Conservation (phyloP, 2,113 vertebrate genomes). For the Nycticorax nycticorax region DNA sequence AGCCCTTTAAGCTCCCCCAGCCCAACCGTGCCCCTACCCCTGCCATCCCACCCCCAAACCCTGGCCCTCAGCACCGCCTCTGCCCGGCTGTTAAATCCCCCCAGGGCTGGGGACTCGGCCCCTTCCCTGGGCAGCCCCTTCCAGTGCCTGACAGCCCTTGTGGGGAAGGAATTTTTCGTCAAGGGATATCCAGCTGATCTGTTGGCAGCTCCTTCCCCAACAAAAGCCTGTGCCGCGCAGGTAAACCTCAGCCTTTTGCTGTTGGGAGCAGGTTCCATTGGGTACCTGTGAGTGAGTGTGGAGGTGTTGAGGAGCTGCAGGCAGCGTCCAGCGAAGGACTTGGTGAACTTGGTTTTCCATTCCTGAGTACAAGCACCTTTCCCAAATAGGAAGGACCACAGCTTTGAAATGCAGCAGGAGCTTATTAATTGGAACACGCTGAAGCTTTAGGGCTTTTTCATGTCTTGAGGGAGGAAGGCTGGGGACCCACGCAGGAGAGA, state of each 20-base stretch:
- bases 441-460: background rate
- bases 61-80: too few relatives aligned
- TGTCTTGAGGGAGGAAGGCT: background rate
- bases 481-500: background rate
- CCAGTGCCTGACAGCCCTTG: too few relatives aligned
- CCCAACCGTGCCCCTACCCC: too few relatives aligned
- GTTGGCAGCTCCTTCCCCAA: accelerated
- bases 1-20: too few relatives aligned
- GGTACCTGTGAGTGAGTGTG: background rate
- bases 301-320: background rate
- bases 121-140: too few relatives aligned
- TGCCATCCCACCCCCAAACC: too few relatives aligned
- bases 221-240: accelerated
- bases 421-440: accelerated
- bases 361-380: background rate
- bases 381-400: background rate
- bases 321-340: accelerated
- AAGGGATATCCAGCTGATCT: accelerated
- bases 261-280: background rate
- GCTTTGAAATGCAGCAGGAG: background rate
- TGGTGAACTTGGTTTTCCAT: background rate
- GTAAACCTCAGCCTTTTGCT: background rate
- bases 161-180: too few relatives aligned
- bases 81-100: too few relatives aligned
- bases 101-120: too few relatives aligned